Conservation (phyloP, 2,888 invertebrate genomes). For the Lithophane leautieri region DNA sequence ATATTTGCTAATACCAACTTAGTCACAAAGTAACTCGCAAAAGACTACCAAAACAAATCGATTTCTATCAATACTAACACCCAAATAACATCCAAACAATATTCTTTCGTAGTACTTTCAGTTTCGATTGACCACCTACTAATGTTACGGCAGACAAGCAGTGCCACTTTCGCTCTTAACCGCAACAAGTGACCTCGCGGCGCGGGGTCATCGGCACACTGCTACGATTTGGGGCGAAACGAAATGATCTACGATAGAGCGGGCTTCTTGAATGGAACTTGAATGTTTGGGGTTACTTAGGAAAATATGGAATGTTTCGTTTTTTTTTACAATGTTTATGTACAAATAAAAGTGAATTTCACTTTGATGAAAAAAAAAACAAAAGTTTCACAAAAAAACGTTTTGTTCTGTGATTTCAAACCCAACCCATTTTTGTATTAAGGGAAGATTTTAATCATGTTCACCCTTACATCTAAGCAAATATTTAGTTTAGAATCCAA, state of each 20-base stretch:
- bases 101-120: constrained; percentile 58
- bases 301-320: neutral
- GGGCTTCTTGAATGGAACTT: constrained; percentile 14
- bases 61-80: constrained; percentile 1
- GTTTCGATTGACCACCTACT: constrained; percentile 54
- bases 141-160: constrained; percentile 43
- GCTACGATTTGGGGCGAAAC: constrained; percentile 46
- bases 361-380: neutral
- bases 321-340: neutral
- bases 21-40: neutral
- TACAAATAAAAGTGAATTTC: neutral
- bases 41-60: constrained; percentile 4
- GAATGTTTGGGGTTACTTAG: constrained; percentile 1
- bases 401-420: neutral
- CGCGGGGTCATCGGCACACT: constrained; percentile 52
- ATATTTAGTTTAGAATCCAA: neutral
- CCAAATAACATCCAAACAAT: constrained; percentile 29
- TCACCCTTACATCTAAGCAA: too few relatives aligned
- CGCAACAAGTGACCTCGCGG: constrained; percentile 65
- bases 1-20: neutral
- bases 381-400: neutral
- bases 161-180: constrained; percentile 64
- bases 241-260: constrained; percentile 39
- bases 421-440: too few relatives aligned
- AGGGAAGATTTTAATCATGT: too few relatives aligned